Evolutionary conservation across 2,113 vertebrate species (phyloP).

Genomic region (Tenebrosternarchus preto): DNA sequence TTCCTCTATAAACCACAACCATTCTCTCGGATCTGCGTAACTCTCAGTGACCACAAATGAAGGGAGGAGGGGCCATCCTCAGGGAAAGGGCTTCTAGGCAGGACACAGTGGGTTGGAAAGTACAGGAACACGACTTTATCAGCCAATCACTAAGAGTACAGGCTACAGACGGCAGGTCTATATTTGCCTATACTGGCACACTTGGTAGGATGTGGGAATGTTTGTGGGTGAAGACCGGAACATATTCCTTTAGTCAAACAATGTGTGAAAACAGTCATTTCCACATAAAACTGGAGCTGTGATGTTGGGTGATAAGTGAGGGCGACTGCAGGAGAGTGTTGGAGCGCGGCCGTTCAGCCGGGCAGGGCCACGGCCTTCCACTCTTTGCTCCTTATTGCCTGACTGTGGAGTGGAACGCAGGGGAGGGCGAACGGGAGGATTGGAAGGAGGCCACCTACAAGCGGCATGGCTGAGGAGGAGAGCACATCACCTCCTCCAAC

Average conservation of each 20-base stretch:
- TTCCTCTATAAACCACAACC: no score
- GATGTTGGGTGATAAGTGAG: not conserved
- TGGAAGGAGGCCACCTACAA: conserved; percentile 33
- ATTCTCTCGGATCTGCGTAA: not conserved
- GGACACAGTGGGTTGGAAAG: not conserved
- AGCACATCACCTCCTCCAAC: conserved; percentile 24
- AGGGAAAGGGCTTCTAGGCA: not conserved
- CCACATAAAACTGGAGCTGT: not conserved
- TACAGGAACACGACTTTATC: not conserved
- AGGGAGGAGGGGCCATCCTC: not conserved
- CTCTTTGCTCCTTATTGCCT: not conserved
- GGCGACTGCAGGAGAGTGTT: not conserved
- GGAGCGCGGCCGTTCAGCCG: not conserved
- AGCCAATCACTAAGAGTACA: conserved; percentile 1
- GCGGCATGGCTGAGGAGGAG: conserved; percentile 21
- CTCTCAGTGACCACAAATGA: not conserved
- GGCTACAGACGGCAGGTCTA: not conserved
- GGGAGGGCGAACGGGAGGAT: conserved; percentile 19
- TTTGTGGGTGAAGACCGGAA: not conserved
- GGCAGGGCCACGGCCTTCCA: not conserved
- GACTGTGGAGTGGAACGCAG: not conserved
- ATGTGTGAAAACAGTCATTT: not conserved
- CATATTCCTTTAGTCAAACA: not conserved
- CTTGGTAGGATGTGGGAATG: not conserved
- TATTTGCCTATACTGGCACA: conserved; percentile 1